Evolutionary conservation across 2,888 invertebrate genomes (phyloP).

Genomic region (Brachylomia viminalis): DNA sequence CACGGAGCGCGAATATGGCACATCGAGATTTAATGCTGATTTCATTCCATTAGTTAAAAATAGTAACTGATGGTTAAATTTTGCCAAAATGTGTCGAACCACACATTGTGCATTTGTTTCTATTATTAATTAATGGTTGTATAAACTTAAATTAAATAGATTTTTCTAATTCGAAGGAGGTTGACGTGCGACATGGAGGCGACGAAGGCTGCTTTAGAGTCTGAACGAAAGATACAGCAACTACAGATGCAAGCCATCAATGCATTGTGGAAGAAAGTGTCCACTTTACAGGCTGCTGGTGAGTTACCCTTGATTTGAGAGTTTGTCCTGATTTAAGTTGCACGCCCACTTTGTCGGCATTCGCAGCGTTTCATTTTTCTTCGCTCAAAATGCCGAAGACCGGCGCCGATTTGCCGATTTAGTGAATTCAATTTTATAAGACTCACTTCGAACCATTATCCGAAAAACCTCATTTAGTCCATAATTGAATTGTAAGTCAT

Average conservation of each 20-base stretch:
- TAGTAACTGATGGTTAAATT: no score
- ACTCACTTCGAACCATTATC: neutral
- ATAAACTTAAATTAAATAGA: neutral
- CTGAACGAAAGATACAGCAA: conserved; percentile 96
- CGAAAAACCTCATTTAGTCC: neutral
- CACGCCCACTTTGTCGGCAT: no score
- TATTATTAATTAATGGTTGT: no score
- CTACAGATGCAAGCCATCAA: conserved; percentile 97
- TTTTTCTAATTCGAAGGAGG: conserved; percentile 89
- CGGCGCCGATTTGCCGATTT: neutral
- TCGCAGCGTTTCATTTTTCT: neutral
- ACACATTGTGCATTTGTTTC: no score
- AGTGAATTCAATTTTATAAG: neutral
- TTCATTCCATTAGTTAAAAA: no score
- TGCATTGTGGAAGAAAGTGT: conserved; percentile 96
- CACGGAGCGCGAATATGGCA: no score
- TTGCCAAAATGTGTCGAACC: no score
- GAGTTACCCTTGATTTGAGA: conserved; percentile 26
- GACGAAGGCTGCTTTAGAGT: conserved; percentile 95
- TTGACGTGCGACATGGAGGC: conserved; percentile 96
- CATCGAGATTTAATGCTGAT: no score
- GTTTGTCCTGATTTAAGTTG: neutral
- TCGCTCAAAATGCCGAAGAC: neutral
- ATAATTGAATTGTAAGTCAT: neutral
- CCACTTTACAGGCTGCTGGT: conserved; percentile 91